Conservation (phyloP, 2,888 invertebrate genomes). For the Drosophila atripex region DNA sequence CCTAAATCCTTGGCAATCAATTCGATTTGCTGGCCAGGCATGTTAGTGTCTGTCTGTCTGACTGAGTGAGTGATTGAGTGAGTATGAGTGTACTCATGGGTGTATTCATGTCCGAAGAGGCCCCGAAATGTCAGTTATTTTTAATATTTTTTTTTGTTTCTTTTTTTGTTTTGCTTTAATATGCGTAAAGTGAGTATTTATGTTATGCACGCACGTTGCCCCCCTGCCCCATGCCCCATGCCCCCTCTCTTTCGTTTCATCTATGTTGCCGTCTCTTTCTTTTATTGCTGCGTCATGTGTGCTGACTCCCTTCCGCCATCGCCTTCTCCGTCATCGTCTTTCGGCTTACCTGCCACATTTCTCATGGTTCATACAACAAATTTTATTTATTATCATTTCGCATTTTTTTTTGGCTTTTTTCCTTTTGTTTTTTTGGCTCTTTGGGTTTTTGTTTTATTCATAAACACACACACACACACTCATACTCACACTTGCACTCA, state of each 20-base stretch:
- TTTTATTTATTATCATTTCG: conserved; percentile 46
- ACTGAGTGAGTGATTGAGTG: neutral
- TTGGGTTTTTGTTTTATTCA: conserved; percentile 19
- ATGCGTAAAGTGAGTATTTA: conserved; percentile 44
- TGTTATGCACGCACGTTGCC: conserved; percentile 40
- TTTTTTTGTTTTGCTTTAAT: conserved; percentile 15
- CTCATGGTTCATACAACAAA: conserved; percentile 43
- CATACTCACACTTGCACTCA: no score
- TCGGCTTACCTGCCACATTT: conserved; percentile 61
- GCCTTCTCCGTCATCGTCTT: conserved; percentile 4
- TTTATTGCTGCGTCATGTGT: conserved; percentile 37
- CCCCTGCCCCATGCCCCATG: neutral
- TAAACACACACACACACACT: conserved; percentile 9
- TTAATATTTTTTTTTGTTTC: conserved; percentile 43
- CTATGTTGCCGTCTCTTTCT: neutral
- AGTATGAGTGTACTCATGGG: conserved; percentile 17
- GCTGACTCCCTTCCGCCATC: neutral
- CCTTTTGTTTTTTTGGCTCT: conserved; percentile 32
- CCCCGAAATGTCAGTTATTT: conserved; percentile 46
- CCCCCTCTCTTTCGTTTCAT: neutral
- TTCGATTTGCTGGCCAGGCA: neutral
- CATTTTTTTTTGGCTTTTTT: conserved; percentile 19
- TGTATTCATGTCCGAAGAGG: conserved; percentile 23
- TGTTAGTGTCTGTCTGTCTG: no score
- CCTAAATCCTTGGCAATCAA: neutral